phyloP scores from a whole-genome alignment of 1,140 invertebrate species.

The Lepidurus apus region DNA sequence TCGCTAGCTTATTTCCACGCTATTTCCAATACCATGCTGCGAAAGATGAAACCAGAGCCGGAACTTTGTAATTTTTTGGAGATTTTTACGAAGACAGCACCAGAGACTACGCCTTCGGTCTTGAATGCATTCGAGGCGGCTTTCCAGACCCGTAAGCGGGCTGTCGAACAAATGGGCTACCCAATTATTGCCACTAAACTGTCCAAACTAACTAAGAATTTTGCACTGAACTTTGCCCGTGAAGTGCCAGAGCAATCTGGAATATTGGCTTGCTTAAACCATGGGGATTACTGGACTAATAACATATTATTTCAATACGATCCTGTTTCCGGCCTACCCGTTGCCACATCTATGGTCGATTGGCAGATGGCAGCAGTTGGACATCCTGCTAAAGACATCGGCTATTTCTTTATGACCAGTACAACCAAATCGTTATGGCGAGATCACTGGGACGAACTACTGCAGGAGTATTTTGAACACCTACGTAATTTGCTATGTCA shows the following conservation, averaged over 20 bases:
- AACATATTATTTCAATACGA: neutral
- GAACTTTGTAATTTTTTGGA: neutral
- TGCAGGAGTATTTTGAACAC: conserved; percentile 25
- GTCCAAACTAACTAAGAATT: neutral
- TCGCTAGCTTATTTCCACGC: conserved; percentile 33
- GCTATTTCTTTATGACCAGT: conserved; percentile 31
- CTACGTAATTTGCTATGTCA: neutral
- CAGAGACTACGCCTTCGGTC: neutral
- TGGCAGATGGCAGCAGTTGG: conserved; percentile 28
- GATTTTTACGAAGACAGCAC: neutral
- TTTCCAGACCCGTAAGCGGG: neutral
- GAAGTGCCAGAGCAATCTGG: neutral
- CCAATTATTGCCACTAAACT: neutral
- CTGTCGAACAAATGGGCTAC: neutral
- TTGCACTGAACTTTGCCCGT: neutral
- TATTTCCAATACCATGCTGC: neutral
- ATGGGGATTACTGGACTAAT: neutral
- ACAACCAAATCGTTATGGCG: conserved; percentile 21
- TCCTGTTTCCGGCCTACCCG: neutral
- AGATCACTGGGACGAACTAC: conserved; percentile 23
- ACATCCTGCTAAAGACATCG: conserved; percentile 32
- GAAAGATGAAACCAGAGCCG: neutral
- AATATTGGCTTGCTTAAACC: neutral
- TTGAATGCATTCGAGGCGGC: neutral
- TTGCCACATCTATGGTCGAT: conserved; percentile 2